A percentile compares a stretch with the other conserved stretches of the same genome.
These are phyloP conservation scores for Campoplex nolae DNA, from an alignment of 2,888 invertebrate genomes.

Conservation along the genomic window DNA sequence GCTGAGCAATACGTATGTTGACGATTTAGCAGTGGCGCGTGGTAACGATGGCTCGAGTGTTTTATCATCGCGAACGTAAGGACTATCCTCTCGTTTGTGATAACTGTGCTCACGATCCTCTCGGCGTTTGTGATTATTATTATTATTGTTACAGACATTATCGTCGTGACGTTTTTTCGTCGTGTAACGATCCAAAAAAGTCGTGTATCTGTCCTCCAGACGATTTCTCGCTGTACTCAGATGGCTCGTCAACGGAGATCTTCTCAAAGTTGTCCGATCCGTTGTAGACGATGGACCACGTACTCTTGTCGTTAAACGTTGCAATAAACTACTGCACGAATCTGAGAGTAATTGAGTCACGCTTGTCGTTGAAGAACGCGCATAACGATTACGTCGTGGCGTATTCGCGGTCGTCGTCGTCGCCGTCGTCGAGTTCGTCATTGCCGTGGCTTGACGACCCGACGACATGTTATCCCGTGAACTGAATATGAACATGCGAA, in stretches of 20 bases:
- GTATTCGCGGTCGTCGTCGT: slow-evolving; percentile 55
- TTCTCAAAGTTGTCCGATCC: slow-evolving; percentile 76
- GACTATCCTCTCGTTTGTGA: slow-evolving; percentile 76
- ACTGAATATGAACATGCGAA: slow-evolving; percentile 81
- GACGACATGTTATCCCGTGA: slow-evolving; percentile 79
- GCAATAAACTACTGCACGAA: slow-evolving; percentile 94
- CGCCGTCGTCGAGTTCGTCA: slow-evolving; percentile 71
- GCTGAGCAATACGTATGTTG: slow-evolving; percentile 89
- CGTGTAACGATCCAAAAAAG: slow-evolving; percentile 90
- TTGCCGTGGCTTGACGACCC: slow-evolving; percentile 83
- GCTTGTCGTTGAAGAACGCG: slow-evolving; percentile 92
- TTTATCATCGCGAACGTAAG: slow-evolving; percentile 86
- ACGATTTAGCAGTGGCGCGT: slow-evolving; percentile 88
- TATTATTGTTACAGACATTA: slow-evolving; percentile 75
- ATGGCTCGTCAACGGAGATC: slow-evolving; percentile 71
- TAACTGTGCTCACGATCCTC: slow-evolving; percentile 74
- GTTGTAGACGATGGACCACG: slow-evolving; percentile 90
- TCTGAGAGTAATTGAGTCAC: slow-evolving; percentile 94
- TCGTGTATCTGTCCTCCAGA: slow-evolving; percentile 92
- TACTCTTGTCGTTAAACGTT: slow-evolving; percentile 90
- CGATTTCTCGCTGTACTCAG: slow-evolving; percentile 88
- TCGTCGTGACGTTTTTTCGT: slow-evolving; percentile 85
- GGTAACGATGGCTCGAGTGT: slow-evolving; percentile 88
- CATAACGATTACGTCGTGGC: slow-evolving; percentile 89
- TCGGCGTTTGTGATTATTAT: slow-evolving; percentile 58